phyloP scores from a whole-genome alignment of 2,113 vertebrate species.

The Periophthalmodon schlosseri region DNA sequence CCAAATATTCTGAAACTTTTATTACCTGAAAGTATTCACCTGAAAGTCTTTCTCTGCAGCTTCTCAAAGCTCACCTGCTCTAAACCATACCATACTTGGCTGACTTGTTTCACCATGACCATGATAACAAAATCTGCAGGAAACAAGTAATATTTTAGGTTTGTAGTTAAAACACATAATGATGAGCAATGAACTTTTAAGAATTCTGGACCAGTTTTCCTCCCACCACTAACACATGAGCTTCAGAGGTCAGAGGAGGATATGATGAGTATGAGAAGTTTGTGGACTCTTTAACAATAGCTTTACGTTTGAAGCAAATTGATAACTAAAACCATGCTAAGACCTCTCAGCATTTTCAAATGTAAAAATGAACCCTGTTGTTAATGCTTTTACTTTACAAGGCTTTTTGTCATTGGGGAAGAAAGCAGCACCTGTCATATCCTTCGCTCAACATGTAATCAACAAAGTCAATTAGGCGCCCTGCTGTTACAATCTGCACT shows the following conservation, averaged over 20 bases:
- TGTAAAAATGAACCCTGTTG: background rate
- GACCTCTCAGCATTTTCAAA: background rate
- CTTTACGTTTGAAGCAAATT: background rate
- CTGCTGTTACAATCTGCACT: conserved; percentile 9
- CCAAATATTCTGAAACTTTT: background rate
- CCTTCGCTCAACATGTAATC: background rate
- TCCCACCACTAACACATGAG: background rate
- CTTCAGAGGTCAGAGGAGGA: background rate
- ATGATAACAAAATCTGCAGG: background rate
- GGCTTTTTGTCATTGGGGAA: background rate
- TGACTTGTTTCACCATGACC: background rate
- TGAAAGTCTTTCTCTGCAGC: background rate
- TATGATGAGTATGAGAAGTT: background rate
- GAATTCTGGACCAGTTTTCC: too few species aligned
- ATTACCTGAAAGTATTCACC: background rate
- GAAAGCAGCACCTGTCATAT: conserved; percentile 11
- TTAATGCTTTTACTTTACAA: background rate
- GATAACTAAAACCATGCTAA: background rate
- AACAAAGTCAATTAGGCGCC: background rate
- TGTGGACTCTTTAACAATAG: background rate
- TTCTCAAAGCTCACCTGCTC: background rate
- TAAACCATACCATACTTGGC: background rate
- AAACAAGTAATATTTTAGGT: too few species aligned
- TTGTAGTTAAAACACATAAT: too few species aligned
- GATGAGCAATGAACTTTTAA: background rate